These are phyloP conservation scores for Typhlichthys eigenmanni DNA, from an alignment of 2,797 vertebrate genomes.

Conservation along the genomic window DNA sequence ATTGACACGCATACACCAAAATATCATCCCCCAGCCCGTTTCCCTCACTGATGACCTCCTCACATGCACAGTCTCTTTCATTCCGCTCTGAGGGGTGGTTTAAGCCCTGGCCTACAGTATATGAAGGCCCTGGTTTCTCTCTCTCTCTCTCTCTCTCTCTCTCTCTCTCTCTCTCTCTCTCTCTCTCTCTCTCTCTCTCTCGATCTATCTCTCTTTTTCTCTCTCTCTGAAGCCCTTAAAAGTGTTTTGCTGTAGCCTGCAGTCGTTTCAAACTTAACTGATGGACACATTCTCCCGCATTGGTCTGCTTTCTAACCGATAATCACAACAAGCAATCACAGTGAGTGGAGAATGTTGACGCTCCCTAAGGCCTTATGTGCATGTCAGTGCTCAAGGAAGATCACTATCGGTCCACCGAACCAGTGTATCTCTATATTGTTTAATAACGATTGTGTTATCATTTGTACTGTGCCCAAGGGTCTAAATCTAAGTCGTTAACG, in stretches of 20 bases:
- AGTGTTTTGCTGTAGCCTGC: conserved; percentile 51
- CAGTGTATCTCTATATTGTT: too few relatives aligned
- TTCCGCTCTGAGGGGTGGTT: conserved; percentile 62
- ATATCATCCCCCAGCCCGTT: conserved; percentile 40
- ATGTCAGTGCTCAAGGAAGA: too few relatives aligned
- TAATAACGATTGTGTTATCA: too few relatives aligned
- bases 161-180: conserved; percentile 45
- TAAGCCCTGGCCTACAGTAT: conserved; percentile 45
- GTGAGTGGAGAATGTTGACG: conserved; percentile 35
- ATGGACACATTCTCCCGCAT: conserved; percentile 51
- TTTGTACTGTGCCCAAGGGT: too few relatives aligned
- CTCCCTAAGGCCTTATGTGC: conserved; percentile 20
- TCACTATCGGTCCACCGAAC: too few relatives aligned
- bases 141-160: conserved; percentile 36
- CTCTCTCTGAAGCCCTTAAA: conserved; percentile 47
- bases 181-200: conserved; percentile 36
- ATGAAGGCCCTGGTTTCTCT: conserved; percentile 54
- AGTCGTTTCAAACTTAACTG: conserved; percentile 56
- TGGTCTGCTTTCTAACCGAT: conserved; percentile 26
- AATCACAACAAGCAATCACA: conserved; percentile 60
- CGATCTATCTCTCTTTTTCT: too few relatives aligned
- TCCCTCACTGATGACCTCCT: conserved; percentile 69
- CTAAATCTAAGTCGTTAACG: too few relatives aligned
- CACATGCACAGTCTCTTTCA: conserved; percentile 68
- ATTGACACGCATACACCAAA: conserved; percentile 15